Evolutionary conservation across 2,797 vertebrate genomes (phyloP).

Genomic region (Takifugu rubripes): DNA sequence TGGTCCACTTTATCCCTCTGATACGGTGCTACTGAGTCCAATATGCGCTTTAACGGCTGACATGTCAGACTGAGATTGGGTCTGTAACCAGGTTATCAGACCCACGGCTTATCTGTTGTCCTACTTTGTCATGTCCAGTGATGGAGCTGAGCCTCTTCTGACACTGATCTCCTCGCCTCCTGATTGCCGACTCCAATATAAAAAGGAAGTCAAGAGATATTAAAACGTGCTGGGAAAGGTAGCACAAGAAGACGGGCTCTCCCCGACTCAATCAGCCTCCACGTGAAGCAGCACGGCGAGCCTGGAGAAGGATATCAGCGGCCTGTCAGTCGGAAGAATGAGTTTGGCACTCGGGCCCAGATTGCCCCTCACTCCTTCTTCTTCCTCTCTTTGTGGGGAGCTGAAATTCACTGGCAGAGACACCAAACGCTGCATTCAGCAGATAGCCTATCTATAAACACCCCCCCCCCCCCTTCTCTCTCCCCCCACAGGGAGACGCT

Average conservation of each 20-base stretch:
- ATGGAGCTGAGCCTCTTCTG: background rate
- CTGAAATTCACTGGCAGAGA: slow-evolving; percentile 48
- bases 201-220: background rate
- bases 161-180: background rate
- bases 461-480: slow-evolving; percentile 17
- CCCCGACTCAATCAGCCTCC: background rate
- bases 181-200: background rate
- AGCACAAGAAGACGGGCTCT: background rate
- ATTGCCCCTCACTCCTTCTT: slow-evolving; percentile 21
- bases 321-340: slow-evolving; percentile 40
- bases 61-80: background rate
- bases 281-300: slow-evolving; percentile 15
- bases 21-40: slow-evolving; percentile 5
- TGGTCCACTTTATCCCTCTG: background rate
- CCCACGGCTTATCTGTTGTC: background rate
- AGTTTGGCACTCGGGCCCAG: slow-evolving; percentile 28
- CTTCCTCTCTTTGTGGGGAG: slow-evolving; percentile 44
- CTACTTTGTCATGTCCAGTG: background rate
- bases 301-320: slow-evolving; percentile 34
- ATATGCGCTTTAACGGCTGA: slow-evolving; percentile 1
- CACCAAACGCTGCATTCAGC: slow-evolving; percentile 56
- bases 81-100: background rate
- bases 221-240: too few relatives aligned
- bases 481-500: slow-evolving; percentile 11
- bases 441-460: slow-evolving; percentile 59